Evolutionary conservation across 2,888 invertebrate genomes (phyloP).

Genomic region (Junonia oenone): DNA sequence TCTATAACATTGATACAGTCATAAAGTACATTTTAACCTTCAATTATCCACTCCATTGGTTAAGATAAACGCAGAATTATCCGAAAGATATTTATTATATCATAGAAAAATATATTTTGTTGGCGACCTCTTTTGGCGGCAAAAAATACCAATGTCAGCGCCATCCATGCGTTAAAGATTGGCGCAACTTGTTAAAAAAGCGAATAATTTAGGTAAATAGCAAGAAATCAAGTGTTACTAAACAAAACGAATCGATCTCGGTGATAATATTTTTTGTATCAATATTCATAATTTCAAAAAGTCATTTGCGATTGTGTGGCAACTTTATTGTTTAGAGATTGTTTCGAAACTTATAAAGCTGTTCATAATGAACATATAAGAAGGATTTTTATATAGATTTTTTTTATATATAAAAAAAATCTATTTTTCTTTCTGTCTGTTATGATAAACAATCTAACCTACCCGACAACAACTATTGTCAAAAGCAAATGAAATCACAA

Average conservation of each 20-base stretch:
- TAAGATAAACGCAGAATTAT: conserved; percentile 23
- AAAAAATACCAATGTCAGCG: conserved; percentile 70
- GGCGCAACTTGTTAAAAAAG: conserved; percentile 68
- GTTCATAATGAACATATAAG: no score
- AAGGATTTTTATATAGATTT: no score
- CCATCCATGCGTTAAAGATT: conserved; percentile 69
- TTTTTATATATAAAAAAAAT: no score
- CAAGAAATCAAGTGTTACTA: conserved; percentile 73
- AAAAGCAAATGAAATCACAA: no score
- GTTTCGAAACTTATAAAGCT: no score
- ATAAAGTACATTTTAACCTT: no score
- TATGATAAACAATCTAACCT: no score
- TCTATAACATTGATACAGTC: no score
- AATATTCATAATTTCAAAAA: conserved; percentile 37
- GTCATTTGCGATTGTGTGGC: conserved; percentile 22
- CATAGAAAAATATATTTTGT: conserved; percentile 41
- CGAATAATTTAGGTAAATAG: conserved; percentile 73
- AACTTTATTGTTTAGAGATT: conserved; percentile 5
- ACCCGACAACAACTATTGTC: no score
- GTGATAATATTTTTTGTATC: conserved; percentile 41
- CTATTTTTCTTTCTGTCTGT: no score
- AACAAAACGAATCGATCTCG: conserved; percentile 40
- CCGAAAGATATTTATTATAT: conserved; percentile 35
- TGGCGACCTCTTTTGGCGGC: conserved; percentile 51
- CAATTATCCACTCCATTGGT: conserved; percentile 26